These are phyloP conservation scores for Rhagonycha fulva DNA, from an alignment of 2,888 invertebrate genomes.

Conservation along the genomic window DNA sequence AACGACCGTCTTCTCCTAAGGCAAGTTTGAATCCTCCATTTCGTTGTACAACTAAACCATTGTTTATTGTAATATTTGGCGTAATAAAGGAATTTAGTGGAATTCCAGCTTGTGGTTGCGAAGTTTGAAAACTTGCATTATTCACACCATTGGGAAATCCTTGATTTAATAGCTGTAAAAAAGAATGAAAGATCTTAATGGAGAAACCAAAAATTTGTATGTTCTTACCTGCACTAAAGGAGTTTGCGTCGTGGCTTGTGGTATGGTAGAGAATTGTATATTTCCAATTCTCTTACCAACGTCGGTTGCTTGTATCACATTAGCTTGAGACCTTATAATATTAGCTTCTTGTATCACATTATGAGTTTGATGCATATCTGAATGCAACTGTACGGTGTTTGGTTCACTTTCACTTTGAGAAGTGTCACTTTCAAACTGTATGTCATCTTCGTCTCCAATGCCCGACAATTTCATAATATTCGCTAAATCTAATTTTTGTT, in stretches of 20 bases:
- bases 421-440: constrained; percentile 57
- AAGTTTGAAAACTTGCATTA: constrained; percentile 34
- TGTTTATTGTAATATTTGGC: constrained; percentile 53
- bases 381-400: constrained; percentile 47
- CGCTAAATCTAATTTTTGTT: constrained; percentile 67
- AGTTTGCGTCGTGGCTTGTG: constrained; percentile 52
- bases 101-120: constrained; percentile 24
- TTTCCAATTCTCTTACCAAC: constrained; percentile 48
- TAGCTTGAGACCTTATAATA: constrained; percentile 33
- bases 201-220: background rate
- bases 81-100: constrained; percentile 30
- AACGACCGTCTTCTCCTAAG: constrained; percentile 69
- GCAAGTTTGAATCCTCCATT: constrained; percentile 69
- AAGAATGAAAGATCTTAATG: background rate
- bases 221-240: constrained; percentile 48
- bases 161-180: constrained; percentile 50
- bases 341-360: constrained; percentile 19
- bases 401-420: constrained; percentile 54
- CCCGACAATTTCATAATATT: constrained; percentile 76
- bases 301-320: constrained; percentile 34
- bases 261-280: constrained; percentile 51
- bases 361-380: constrained; percentile 41
- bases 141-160: constrained; percentile 51
- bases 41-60: constrained; percentile 57
- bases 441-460: constrained; percentile 67